Conservation (phyloP, 2,888 invertebrate genomes). For the Ornithoptera priamus region DNA sequence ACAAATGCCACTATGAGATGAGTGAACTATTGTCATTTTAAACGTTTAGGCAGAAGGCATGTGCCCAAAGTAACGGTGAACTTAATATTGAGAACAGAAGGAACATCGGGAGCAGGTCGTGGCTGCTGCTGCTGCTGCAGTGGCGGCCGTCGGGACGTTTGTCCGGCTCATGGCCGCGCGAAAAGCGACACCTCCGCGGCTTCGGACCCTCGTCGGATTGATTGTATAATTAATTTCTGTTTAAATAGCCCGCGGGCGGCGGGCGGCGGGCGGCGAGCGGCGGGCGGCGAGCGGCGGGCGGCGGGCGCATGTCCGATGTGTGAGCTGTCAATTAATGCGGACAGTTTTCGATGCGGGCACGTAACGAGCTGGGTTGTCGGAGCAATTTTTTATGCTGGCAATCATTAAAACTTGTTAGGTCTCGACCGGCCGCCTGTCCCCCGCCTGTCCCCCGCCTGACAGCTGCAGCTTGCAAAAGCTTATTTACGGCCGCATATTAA, state of each 20-base stretch:
- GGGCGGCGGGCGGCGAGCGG: no score
- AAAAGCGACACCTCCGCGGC: constrained; percentile 75
- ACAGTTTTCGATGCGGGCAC: constrained; percentile 72
- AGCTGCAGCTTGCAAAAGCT: constrained; percentile 56
- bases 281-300: constrained; percentile 18
- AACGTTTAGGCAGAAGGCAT: no score
- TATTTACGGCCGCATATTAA: constrained; percentile 40
- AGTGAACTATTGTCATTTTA: no score
- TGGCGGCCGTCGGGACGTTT: constrained; percentile 48
- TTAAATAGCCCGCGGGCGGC: constrained; percentile 49
- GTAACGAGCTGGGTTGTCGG: constrained; percentile 58
- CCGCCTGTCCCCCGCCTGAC: constrained; percentile 48
- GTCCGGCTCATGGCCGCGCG: constrained; percentile 75
- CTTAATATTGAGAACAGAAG: no score
- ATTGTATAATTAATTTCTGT: constrained; percentile 78
- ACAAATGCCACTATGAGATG: no score
- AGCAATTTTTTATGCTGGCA: constrained; percentile 49
- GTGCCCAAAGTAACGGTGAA: no score
- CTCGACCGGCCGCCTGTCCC: constrained; percentile 25
- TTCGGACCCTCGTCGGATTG: constrained; percentile 72
- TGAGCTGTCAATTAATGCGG: constrained; percentile 75
- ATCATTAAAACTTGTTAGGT: constrained; percentile 61
- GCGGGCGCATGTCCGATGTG: constrained; percentile 52
- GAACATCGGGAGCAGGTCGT: no score
- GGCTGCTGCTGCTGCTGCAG: no score